phyloP scores from a whole-genome alignment of 2,797 vertebrate species.

The Micropoecilia bifurca region DNA sequence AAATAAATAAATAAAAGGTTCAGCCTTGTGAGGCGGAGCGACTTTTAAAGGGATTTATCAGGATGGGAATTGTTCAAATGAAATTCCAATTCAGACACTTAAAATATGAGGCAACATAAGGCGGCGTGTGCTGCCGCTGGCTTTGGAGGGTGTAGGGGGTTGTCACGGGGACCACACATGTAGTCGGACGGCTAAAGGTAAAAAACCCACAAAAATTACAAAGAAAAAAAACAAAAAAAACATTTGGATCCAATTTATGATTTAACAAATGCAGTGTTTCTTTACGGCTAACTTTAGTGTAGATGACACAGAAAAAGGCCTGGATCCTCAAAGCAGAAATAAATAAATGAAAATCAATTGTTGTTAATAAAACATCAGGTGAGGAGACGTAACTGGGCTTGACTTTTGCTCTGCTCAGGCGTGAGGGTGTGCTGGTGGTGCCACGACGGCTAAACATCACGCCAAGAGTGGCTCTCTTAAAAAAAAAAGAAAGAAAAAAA shows the following conservation, averaged over 20 bases:
- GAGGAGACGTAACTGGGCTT: slow-evolving; percentile 94
- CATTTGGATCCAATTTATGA: slow-evolving; percentile 81
- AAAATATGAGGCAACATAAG: slow-evolving; percentile 94
- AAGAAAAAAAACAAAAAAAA: slow-evolving; percentile 14
- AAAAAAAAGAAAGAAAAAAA: slow-evolving; percentile 54
- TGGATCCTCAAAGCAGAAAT: slow-evolving; percentile 82
- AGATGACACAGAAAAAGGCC: not conserved
- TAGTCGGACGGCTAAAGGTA: slow-evolving; percentile 50
- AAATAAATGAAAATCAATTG: slow-evolving; percentile 94
- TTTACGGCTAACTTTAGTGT: slow-evolving; percentile 87
- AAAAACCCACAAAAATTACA: slow-evolving; percentile 40
- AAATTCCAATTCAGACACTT: slow-evolving; percentile 95
- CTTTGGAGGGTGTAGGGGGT: slow-evolving; percentile 58
- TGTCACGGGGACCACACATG: slow-evolving; percentile 49
- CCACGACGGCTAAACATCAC: slow-evolving; percentile 91
- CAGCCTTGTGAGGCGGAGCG: slow-evolving; percentile 88
- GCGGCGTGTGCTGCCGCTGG: slow-evolving; percentile 78
- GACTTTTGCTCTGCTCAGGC: slow-evolving; percentile 90
- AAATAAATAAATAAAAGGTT: slow-evolving; percentile 90
- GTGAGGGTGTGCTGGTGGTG: slow-evolving; percentile 90
- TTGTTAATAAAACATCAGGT: slow-evolving; percentile 99
- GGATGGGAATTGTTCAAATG: slow-evolving; percentile 95
- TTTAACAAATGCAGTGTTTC: slow-evolving; percentile 88
- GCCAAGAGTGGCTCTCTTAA: slow-evolving; percentile 82
- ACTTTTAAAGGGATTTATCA: slow-evolving; percentile 98